phyloP scores from a whole-genome alignment of 2,797 vertebrate species.

The Sebastes goodei region DNA sequence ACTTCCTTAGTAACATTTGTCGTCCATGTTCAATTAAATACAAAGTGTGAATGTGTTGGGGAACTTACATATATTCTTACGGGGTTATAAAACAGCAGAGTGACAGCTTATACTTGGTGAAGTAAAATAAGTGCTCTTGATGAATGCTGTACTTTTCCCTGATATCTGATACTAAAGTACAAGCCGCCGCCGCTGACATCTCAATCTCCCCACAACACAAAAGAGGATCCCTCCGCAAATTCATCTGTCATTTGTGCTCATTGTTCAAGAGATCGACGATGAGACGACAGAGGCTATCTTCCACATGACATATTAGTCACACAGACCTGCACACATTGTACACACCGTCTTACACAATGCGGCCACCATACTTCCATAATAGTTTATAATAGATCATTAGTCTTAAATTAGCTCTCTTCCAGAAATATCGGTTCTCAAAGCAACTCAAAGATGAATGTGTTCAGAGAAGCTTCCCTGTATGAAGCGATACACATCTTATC shows the following conservation, averaged over 20 bases:
- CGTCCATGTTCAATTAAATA: not conserved
- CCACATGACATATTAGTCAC: constrained; percentile 51
- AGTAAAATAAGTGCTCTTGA: not conserved
- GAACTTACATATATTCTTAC: not conserved
- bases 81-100: not conserved
- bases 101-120: not conserved
- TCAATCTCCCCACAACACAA: constrained; percentile 5
- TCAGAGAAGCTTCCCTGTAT: constrained; percentile 19
- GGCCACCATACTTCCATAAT: constrained; percentile 1
- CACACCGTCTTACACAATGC: constrained; percentile 29
- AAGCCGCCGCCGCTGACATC: not conserved
- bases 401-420: constrained; percentile 1
- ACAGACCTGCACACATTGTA: constrained; percentile 8
- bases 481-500: not conserved
- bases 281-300: constrained; percentile 19
- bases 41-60: not conserved
- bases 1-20: not conserved
- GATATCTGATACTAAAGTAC: not conserved
- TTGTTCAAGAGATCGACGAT: constrained; percentile 28
- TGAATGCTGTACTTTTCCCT: not conserved
- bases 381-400: not conserved
- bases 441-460: constrained; percentile 6
- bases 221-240: constrained; percentile 9
- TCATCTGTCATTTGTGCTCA: constrained; percentile 12
- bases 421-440: not conserved